Percentiles rank a stretch among this genome's conserved stretches.
Conservation (phyloP, 2,888 invertebrate genomes). For the Tupiocoris notatus region DNA sequence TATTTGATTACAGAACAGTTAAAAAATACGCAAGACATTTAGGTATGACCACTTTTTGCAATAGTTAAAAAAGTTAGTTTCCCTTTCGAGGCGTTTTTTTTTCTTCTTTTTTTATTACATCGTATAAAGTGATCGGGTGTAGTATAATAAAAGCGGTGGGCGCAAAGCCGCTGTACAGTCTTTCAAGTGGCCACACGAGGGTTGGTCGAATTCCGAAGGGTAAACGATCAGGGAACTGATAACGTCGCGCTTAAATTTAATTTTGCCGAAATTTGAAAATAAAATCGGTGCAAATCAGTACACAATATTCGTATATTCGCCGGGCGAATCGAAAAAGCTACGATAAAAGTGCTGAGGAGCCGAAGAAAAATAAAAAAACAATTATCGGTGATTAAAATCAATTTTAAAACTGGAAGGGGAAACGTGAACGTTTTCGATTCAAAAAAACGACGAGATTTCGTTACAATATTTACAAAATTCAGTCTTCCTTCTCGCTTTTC, state of each 20-base stretch:
- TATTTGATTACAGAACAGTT: constrained; percentile 24
- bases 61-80: constrained; percentile 2
- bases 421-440: no score
- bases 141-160: neutral
- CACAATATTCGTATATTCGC: no score
- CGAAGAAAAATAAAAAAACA: no score
- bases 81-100: neutral
- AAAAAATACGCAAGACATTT: constrained; percentile 12
- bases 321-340: no score
- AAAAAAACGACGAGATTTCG: neutral
- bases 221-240: neutral
- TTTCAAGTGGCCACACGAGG: neutral
- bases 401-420: no score
- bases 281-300: neutral
- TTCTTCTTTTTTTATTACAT: neutral
- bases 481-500: neutral
- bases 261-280: neutral
- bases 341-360: no score
- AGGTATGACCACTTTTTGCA: constrained; percentile 4
- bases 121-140: neutral
- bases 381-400: no score
- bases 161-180: no score
- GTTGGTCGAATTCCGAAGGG: neutral
- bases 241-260: neutral
- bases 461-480: neutral